Evolutionary conservation across 2,797 vertebrate genomes (phyloP).

Genomic region (Silurus aristotelis): DNA sequence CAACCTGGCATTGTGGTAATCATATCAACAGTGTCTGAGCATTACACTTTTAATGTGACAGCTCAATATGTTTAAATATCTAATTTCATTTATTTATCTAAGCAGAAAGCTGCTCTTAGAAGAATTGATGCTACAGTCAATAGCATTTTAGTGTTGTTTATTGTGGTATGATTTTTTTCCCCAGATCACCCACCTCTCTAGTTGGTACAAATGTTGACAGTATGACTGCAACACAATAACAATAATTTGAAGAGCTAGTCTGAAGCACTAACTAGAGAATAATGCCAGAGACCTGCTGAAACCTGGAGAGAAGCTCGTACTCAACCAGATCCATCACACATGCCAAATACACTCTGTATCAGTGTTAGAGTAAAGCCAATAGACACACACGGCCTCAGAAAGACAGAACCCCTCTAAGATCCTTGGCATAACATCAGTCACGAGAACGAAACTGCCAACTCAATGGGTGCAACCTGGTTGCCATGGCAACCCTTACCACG

Average conservation of each 20-base stretch:
- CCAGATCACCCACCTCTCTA: neutral
- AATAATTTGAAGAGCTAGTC: neutral
- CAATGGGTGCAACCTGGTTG: constrained; percentile 50
- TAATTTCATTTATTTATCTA: neutral
- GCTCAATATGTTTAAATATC: neutral
- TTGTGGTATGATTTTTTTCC: neutral
- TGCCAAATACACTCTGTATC: neutral
- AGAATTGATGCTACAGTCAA: neutral
- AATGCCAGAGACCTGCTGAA: neutral
- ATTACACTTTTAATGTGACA: neutral
- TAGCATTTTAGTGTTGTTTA: neutral
- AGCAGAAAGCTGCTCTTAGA: neutral
- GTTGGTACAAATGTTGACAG: neutral
- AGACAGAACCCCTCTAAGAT: constrained; percentile 13
- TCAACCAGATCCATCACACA: neutral
- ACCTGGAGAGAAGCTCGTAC: neutral
- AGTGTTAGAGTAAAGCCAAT: neutral
- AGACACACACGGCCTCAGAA: neutral
- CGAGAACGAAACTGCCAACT: constrained; percentile 37
- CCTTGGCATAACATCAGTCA: constrained; percentile 13
- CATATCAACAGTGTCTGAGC: constrained; percentile 14
- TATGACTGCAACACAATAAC: neutral
- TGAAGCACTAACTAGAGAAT: neutral
- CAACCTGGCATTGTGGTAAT: neutral
- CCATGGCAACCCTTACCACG: constrained; percentile 39